These are phyloP conservation scores for Mallotus villosus DNA, from an alignment of 2,797 vertebrate genomes.

Conservation along the genomic window DNA sequence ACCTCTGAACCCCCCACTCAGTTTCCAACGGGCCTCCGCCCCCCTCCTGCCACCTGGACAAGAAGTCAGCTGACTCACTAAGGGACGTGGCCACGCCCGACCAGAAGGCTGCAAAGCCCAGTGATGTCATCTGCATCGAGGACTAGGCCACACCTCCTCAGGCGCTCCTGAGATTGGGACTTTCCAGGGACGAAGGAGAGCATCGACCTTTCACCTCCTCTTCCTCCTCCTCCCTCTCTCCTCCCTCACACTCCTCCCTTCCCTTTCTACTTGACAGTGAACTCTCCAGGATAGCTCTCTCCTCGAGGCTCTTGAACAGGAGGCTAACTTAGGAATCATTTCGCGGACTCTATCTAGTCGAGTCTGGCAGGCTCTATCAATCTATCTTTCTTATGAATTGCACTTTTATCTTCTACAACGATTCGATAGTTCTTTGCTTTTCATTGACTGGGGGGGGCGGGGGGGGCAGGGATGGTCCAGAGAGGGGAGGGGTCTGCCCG, in stretches of 20 bases:
- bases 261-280: constrained; percentile 20
- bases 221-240: neutral
- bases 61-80: constrained; percentile 73
- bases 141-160: constrained; percentile 60
- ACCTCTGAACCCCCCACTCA: constrained; percentile 36
- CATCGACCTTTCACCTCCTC: neutral
- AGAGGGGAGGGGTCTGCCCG: constrained; percentile 5
- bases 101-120: constrained; percentile 73
- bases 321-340: constrained; percentile 52
- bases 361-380: constrained; percentile 38
- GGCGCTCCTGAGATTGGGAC: neutral
- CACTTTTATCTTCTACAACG: constrained; percentile 72
- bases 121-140: constrained; percentile 78
- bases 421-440: constrained; percentile 60
- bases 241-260: neutral
- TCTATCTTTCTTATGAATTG: constrained; percentile 68
- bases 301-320: constrained; percentile 30
- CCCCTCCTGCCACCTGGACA: constrained; percentile 76
- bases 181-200: neutral
- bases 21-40: constrained; percentile 78
- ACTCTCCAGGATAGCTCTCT: constrained; percentile 41
- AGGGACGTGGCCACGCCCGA: constrained; percentile 76
- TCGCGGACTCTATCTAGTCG: too few relatives aligned
- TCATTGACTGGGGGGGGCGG: constrained; percentile 35
- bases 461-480: too few relatives aligned